Evolutionary conservation across 1,140 invertebrate species (phyloP), one percentile per base, ranked within the genome.

Genomic region (Ceratosolen fusciceps): DNA sequence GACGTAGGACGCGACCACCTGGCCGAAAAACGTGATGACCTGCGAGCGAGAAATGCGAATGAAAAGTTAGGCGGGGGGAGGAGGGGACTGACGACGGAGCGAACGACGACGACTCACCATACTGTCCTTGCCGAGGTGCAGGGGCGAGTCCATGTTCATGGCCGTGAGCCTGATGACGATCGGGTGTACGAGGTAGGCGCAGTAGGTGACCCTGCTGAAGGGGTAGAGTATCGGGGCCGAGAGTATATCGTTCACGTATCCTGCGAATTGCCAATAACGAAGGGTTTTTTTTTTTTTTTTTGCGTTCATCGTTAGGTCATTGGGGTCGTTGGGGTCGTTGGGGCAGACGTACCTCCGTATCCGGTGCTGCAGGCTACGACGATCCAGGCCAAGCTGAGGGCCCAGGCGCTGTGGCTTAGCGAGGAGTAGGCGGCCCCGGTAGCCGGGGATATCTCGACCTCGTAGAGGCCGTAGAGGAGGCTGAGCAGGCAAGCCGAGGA

Each of bases 311-410:
- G n/a, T n/a, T n/a, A 43, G 39, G 5, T 43, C 39, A 43, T 12
- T 5, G 39, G 39, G 39, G 39, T 12, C 5, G 5, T 12, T 7
- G 39, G 39, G 5, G 39, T 43, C 39, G 21, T 54, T 12, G n/a
- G 21, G 21, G 21, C 21, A 5, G 9, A 1, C 3, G 16, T 68
- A 95, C 95, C 96, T 90, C 96, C 96, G 87, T 97, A 93, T 77
- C 96, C 96, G 37, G 95, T 96, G 29, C 95, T 95, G 85, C 96
- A 98, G 1, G 96, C 96, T 77, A 97, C 92, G 12, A 96, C 95
- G 81, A 97, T 94, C 96, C 96, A 98, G 0, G 94, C 92, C 21
- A 98, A 87, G 26, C 93, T 93, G 9, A 96, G 83, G 12, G 96
- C 95, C 96, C 96, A 98, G 21, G 94, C 92, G 65, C 94, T 95